phyloP scores from a whole-genome alignment of 1,140 invertebrate species.

The Drosophila jambulina region DNA sequence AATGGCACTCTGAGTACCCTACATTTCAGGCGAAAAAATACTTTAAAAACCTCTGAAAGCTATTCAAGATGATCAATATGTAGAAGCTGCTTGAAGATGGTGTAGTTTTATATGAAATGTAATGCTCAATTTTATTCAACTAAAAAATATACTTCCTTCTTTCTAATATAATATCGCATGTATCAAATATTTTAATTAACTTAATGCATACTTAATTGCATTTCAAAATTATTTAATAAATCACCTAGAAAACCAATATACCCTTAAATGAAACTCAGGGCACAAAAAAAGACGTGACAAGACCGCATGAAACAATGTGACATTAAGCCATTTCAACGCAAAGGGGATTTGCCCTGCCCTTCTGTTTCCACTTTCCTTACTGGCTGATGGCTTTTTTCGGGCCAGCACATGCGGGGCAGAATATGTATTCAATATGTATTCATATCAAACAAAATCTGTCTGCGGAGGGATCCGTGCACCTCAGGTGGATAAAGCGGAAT shows the following conservation, averaged over 20 bases:
- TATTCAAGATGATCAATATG: not conserved
- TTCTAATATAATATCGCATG: rapidly evolving
- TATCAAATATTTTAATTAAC: not conserved
- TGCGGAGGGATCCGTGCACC: constrained; percentile 25
- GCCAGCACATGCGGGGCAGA: constrained; percentile 26
- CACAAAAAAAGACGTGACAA: constrained; percentile 66
- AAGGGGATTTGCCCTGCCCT: constrained; percentile 65
- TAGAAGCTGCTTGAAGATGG: not conserved
- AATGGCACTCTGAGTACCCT: constrained; percentile 23
- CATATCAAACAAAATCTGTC: constrained; percentile 38
- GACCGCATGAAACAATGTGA: constrained; percentile 81
- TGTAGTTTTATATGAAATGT: rapidly evolving
- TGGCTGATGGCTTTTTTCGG: constrained; percentile 32
- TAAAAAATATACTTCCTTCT: not conserved
- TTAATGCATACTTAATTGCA: not conserved
- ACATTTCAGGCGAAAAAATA: not conserved
- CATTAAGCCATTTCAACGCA: constrained; percentile 83
- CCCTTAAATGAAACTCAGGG: not conserved
- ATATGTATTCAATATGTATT: constrained; percentile 52
- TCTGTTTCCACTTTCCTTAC: constrained; percentile 38
- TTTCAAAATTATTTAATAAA: not conserved
- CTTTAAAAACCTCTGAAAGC: too few relatives aligned
- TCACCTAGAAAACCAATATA: constrained; percentile 18
- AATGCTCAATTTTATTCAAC: too few relatives aligned
- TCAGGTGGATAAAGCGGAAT: constrained; percentile 60